Evolutionary conservation across 2,113 vertebrate genomes (phyloP).

Genomic region (Saguinus imperator): DNA sequence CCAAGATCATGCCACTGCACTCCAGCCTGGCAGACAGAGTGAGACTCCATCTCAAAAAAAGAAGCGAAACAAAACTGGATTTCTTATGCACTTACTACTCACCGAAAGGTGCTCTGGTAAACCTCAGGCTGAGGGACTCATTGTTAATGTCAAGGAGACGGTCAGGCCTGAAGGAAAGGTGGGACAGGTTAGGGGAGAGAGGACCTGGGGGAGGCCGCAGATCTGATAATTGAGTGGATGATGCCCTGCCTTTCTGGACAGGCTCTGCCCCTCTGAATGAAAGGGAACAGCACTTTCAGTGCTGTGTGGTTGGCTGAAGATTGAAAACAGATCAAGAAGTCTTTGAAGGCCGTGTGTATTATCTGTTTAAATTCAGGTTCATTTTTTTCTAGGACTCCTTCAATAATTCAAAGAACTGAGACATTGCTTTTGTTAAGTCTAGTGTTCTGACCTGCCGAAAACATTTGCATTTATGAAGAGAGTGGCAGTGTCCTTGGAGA

Average conservation of each 20-base stretch:
- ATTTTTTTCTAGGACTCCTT: neutral
- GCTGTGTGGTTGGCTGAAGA: neutral
- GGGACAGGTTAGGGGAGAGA: neutral
- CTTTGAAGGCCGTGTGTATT: neutral
- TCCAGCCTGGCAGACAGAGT: too few relatives aligned
- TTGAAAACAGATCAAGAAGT: neutral
- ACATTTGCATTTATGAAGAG: neutral
- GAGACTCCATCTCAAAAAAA: too few relatives aligned
- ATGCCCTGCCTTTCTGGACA: neutral
- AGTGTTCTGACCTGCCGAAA: neutral
- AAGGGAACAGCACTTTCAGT: neutral
- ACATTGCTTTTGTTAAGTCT: neutral
- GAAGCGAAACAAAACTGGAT: neutral
- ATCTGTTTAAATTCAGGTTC: neutral
- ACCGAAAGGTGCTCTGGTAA: rapidly evolving
- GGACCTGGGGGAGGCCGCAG: too few relatives aligned
- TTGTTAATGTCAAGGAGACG: neutral
- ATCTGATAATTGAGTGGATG: too few relatives aligned
- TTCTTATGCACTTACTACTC: neutral
- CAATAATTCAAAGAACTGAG: neutral
- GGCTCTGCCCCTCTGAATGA: neutral
- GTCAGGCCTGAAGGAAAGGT: neutral
- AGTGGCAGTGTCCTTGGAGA: neutral
- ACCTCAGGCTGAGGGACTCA: too few relatives aligned
- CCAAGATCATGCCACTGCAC: too few relatives aligned